Conservation (phyloP, 2,797 vertebrate genomes). For the Eurystomus glaucurus region DNA sequence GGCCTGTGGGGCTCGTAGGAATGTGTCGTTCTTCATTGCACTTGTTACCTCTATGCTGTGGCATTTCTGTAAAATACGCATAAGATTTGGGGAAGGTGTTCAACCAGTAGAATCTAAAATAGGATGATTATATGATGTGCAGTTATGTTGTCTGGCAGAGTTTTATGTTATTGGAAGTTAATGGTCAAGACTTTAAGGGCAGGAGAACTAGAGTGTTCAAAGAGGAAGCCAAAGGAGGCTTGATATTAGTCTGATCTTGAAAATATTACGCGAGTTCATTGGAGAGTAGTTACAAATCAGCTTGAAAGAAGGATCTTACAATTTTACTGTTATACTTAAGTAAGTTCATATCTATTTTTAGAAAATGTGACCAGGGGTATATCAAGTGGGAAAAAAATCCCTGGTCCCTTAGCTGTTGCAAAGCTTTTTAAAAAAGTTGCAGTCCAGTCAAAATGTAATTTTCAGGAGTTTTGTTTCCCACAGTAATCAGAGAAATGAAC, state of each 20-base stretch:
- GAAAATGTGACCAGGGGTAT: not conserved
- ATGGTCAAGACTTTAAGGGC: not conserved
- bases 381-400: rapidly evolving
- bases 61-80: not conserved
- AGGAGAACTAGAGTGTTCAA: not conserved
- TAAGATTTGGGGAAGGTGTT: not conserved
- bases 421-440: not conserved
- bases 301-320: not conserved
- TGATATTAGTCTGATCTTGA: not conserved
- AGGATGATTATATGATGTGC: not conserved
- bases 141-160: not conserved
- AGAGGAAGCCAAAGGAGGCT: not conserved
- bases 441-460: not conserved
- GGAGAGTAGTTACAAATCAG: not conserved
- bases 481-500: not conserved
- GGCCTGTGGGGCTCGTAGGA: not conserved
- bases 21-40: not conserved
- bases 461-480: not conserved
- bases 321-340: not conserved
- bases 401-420: not conserved
- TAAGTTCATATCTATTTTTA: not conserved
- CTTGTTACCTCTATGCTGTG: not conserved
- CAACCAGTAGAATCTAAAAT: not conserved
- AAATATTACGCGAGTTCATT: not conserved
- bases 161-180: not conserved